phyloP scores from a whole-genome alignment of 2,113 vertebrate genomes.

The Sinocyclocheilus anophthalmus region DNA sequence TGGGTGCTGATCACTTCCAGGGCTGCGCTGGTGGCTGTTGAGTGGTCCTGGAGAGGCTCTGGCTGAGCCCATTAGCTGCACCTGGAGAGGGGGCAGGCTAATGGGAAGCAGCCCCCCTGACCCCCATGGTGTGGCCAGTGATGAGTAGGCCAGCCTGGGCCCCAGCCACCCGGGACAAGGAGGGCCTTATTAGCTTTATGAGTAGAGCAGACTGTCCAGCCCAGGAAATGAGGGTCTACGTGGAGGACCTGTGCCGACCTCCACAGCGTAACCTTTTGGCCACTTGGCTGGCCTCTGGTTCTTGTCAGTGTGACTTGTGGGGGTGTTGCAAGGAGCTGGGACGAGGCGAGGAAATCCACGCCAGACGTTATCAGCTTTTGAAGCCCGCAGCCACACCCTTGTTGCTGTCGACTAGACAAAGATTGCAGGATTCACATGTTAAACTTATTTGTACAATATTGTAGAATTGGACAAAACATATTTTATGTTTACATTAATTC shows the following conservation, averaged over 20 bases:
- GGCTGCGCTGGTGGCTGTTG: slow-evolving; percentile 73
- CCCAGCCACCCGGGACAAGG: slow-evolving; percentile 71
- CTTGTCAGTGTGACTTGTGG: slow-evolving; percentile 76
- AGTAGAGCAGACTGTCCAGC: slow-evolving; percentile 82
- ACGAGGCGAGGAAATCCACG: slow-evolving; percentile 44
- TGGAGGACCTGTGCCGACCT: slow-evolving; percentile 80
- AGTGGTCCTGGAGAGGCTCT: slow-evolving; percentile 77
- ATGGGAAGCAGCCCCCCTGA: slow-evolving; percentile 81
- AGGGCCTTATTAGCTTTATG: slow-evolving; percentile 91
- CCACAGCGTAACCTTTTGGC: slow-evolving; percentile 79
- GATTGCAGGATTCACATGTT: not conserved
- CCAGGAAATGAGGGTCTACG: slow-evolving; percentile 90
- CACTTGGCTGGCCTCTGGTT: slow-evolving; percentile 79
- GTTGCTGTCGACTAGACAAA: not conserved
- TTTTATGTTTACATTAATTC: not conserved
- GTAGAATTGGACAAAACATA: not conserved
- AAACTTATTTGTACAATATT: not conserved
- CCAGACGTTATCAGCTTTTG: slow-evolving; percentile 20
- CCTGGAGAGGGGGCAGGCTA: slow-evolving; percentile 79
- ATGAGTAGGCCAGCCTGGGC: slow-evolving; percentile 57
- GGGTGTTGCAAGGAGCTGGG: slow-evolving; percentile 55
- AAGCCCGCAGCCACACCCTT: not conserved
- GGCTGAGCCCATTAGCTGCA: slow-evolving; percentile 88
- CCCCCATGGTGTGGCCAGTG: slow-evolving; percentile 69
- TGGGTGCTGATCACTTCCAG: slow-evolving; percentile 79